phyloP scores from a whole-genome alignment of 1,140 invertebrate species.

The Drosophila pruinosa region DNA sequence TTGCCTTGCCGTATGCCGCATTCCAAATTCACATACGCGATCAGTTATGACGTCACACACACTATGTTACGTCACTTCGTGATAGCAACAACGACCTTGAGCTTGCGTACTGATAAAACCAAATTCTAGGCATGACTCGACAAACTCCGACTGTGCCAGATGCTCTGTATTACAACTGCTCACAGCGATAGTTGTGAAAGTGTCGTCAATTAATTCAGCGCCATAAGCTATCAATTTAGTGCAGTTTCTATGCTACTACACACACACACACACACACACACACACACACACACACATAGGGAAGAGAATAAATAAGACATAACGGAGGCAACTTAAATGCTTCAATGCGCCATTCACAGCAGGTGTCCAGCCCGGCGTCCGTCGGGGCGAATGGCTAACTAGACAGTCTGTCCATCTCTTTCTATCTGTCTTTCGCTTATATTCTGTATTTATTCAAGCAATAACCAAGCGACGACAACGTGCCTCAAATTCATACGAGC shows the following conservation, averaged over 20 bases:
- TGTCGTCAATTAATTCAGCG: not conserved
- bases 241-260: not conserved
- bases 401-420: not conserved
- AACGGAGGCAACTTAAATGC: constrained; percentile 60
- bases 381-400: not conserved
- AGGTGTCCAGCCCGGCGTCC: constrained; percentile 28
- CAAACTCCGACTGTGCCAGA: no score
- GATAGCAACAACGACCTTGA: no score
- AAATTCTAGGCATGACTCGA: no score
- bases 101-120: no score
- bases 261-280: not conserved
- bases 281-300: not conserved
- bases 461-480: constrained; percentile 27
- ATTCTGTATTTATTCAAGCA: constrained; percentile 24
- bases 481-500: constrained; percentile 44
- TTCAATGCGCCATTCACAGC: constrained; percentile 53
- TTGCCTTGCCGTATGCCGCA: no score
- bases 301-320: constrained; percentile 53
- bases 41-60: no score
- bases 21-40: no score
- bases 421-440: not conserved
- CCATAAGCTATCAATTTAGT: not conserved
- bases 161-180: no score
- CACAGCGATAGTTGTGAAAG: no score
- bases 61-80: no score